Evolutionary conservation across 2,113 vertebrate genomes (phyloP).

Genomic region (Cottus gobio): DNA sequence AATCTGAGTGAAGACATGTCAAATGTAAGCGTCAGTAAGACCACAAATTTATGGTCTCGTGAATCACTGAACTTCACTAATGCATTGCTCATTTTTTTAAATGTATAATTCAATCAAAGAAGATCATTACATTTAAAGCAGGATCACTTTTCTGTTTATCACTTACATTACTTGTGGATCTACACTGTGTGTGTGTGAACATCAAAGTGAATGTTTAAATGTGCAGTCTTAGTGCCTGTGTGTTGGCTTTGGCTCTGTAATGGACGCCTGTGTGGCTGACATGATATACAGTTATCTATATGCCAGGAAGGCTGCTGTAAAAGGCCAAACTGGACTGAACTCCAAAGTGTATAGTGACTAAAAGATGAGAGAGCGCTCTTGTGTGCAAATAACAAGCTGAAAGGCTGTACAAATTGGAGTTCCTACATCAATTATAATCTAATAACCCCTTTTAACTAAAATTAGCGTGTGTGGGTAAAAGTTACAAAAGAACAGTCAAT

Average conservation of each 20-base stretch:
- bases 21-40: not conserved
- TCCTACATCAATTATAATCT: constrained; percentile 13
- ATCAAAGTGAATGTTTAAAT: not conserved
- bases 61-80: not conserved
- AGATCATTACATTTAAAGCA: not conserved
- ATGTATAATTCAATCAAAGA: not conserved
- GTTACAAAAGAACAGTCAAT: too few relatives aligned
- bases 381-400: constrained; percentile 10
- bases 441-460: not conserved
- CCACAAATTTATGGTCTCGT: constrained; percentile 4
- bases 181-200: not conserved
- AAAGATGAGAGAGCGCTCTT: constrained; percentile 14
- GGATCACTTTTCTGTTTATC: not conserved
- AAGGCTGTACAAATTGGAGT: constrained; percentile 18
- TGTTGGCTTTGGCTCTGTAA: constrained; percentile 48
- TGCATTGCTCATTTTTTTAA: not conserved
- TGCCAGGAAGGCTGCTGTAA: constrained; percentile 18
- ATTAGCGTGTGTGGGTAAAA: not conserved
- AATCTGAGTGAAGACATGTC: constrained; percentile 18
- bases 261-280: constrained; percentile 45
- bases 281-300: constrained; percentile 51
- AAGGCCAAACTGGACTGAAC: constrained; percentile 30
- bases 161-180: not conserved
- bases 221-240: constrained; percentile 12
- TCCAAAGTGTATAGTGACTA: not conserved